Conservation (phyloP, 2,797 vertebrate genomes). For the Typhlichthys eigenmanni region DNA sequence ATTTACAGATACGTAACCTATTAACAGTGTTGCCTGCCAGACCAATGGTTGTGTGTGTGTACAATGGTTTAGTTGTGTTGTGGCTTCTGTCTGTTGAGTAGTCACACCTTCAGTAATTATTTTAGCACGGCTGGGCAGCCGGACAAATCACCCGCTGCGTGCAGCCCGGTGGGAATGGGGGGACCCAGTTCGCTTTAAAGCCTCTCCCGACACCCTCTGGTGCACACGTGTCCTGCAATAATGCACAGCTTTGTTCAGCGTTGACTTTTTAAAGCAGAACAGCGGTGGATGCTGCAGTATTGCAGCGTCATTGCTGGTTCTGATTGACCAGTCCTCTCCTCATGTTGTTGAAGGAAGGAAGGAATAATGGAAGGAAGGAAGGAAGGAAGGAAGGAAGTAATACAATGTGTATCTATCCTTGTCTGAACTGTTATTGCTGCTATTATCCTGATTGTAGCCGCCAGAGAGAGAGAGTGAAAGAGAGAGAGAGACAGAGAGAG, state of each 20-base stretch:
- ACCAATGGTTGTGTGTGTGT: constrained; percentile 34
- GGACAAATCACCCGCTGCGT: constrained; percentile 51
- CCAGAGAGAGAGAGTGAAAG: neutral
- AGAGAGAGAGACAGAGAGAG: neutral
- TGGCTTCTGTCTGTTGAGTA: constrained; percentile 69
- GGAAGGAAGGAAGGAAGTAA: constrained; percentile 9
- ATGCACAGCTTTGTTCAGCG: constrained; percentile 49
- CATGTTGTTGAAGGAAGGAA: constrained; percentile 18
- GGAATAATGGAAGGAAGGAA: constrained; percentile 20
- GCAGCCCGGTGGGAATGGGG: constrained; percentile 44
- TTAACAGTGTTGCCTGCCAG: neutral
- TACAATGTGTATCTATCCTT: neutral
- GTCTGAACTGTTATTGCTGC: constrained; percentile 30
- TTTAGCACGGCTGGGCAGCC: constrained; percentile 68
- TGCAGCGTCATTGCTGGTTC: neutral
- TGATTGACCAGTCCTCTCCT: constrained; percentile 2
- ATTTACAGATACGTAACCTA: too few relatives aligned
- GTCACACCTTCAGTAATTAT: constrained; percentile 79
- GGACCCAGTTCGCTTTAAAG: constrained; percentile 55
- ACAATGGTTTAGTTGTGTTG: constrained; percentile 53
- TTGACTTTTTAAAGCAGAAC: constrained; percentile 37
- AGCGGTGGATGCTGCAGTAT: neutral
- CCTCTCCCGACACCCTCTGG: constrained; percentile 52
- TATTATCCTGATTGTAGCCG: constrained; percentile 35
- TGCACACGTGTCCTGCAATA: constrained; percentile 55